Conservation (phyloP, 2,888 invertebrate genomes). For the Philhelius pedissequus region DNA sequence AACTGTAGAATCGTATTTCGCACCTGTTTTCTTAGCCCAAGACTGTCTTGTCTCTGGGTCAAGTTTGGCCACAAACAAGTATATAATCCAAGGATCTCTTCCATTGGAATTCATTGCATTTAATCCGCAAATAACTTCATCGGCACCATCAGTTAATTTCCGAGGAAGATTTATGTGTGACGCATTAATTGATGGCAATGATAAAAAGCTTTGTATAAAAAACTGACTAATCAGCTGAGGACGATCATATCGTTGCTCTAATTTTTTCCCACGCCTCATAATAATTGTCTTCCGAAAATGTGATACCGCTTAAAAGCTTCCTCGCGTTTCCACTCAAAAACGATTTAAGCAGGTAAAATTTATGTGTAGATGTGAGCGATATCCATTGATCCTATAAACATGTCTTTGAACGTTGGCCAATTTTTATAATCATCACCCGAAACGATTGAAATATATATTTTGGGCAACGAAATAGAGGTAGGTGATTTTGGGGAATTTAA, state of each 20-base stretch:
- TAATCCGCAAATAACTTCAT: slow-evolving; percentile 36
- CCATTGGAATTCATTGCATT: slow-evolving; percentile 10
- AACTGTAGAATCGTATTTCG: neutral
- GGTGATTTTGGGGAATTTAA: neutral
- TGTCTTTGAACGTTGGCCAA: slow-evolving; percentile 20
- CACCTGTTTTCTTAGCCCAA: slow-evolving; percentile 10
- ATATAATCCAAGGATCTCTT: slow-evolving; percentile 38
- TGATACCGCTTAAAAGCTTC: neutral
- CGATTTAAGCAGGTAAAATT: neutral
- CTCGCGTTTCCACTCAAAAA: neutral
- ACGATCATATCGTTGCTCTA: too few relatives aligned
- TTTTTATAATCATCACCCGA: slow-evolving; percentile 20
- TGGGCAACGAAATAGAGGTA: neutral
- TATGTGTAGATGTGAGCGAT: neutral
- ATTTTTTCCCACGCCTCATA: too few relatives aligned
- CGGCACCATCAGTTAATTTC: slow-evolving; percentile 33
- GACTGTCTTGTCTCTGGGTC: slow-evolving; percentile 15
- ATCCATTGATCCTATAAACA: neutral
- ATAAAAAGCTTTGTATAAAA: neutral
- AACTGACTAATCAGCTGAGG: neutral
- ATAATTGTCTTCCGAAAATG: neutral
- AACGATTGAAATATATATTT: slow-evolving; percentile 14
- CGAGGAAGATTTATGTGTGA: neutral
- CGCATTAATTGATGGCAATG: slow-evolving; percentile 2
- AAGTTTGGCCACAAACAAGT: slow-evolving; percentile 12